phyloP scores from a whole-genome alignment of 2,797 vertebrate genomes.

The Tympanoctomys barrerae region DNA sequence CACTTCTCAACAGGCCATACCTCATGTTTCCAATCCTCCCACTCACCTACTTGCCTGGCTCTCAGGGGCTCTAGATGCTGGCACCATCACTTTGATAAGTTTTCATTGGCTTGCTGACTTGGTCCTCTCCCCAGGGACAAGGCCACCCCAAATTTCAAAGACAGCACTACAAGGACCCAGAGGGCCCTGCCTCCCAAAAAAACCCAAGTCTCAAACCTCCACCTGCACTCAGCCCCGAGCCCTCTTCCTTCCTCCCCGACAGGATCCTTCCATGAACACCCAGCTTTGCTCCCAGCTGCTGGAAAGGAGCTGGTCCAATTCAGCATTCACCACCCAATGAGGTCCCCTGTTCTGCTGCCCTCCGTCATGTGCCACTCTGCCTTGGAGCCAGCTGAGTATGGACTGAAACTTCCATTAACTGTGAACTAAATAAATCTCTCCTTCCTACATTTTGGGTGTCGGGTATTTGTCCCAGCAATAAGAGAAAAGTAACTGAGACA shows the following conservation, averaged over 20 bases:
- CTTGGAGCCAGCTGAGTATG: too few relatives aligned
- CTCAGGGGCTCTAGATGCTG: background rate
- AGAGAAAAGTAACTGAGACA: too few relatives aligned
- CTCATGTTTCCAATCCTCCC: background rate
- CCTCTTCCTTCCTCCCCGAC: background rate
- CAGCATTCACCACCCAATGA: background rate
- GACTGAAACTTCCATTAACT: too few relatives aligned
- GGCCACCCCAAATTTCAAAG: background rate
- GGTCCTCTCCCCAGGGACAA: background rate
- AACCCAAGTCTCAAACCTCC: background rate
- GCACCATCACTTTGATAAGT: background rate
- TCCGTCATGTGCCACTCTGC: too few relatives aligned
- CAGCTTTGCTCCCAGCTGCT: background rate
- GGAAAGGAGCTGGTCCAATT: background rate
- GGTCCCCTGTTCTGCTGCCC: background rate
- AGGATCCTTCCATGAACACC: background rate
- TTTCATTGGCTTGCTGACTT: background rate
- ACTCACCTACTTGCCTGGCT: background rate
- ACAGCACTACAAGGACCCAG: fast-evolving
- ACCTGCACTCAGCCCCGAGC: background rate
- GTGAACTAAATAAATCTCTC: too few relatives aligned
- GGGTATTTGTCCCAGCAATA: too few relatives aligned
- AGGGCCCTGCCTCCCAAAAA: background rate
- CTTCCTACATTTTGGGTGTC: too few relatives aligned
- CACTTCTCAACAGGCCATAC: background rate